These are phyloP conservation scores for Semicossyphus pulcher DNA, from an alignment of 2,113 vertebrate genomes.

Conservation along the genomic window DNA sequence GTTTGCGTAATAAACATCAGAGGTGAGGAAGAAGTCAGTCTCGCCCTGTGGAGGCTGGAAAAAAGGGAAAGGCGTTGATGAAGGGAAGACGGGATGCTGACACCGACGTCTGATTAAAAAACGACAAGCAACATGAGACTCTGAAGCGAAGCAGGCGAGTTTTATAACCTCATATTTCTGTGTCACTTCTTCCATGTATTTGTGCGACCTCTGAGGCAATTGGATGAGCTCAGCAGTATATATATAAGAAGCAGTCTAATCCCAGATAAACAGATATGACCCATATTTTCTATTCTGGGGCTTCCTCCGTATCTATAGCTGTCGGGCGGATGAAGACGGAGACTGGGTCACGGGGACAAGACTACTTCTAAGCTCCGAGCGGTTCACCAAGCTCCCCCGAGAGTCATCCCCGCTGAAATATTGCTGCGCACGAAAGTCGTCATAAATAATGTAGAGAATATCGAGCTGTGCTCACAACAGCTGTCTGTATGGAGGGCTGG, in stretches of 20 bases:
- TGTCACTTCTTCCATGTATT: constrained; percentile 12
- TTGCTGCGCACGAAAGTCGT: constrained; percentile 17
- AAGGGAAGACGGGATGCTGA: constrained; percentile 24
- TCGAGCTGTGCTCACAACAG: constrained; percentile 25
- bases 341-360: constrained; percentile 53
- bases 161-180: constrained; percentile 25
- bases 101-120: constrained; percentile 37
- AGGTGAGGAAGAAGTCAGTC: constrained; percentile 58
- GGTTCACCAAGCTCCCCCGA: background rate
- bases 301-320: constrained; percentile 2
- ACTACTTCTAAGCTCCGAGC: constrained; percentile 31
- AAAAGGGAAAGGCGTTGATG: background rate
- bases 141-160: background rate
- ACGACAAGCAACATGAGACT: constrained; percentile 31
- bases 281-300: constrained; percentile 31
- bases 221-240: constrained; percentile 13
- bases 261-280: constrained; percentile 41
- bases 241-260: constrained; percentile 23
- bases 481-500: background rate
- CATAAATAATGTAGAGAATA: constrained; percentile 65
- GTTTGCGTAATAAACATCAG: constrained; percentile 74
- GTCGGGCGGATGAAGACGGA: constrained; percentile 37
- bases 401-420: constrained; percentile 17
- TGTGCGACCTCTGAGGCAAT: constrained; percentile 22
- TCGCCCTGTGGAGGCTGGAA: constrained; percentile 29